Evolutionary conservation across 2,888 invertebrate species (phyloP).

Genomic region (Oscheius sp.): DNA sequence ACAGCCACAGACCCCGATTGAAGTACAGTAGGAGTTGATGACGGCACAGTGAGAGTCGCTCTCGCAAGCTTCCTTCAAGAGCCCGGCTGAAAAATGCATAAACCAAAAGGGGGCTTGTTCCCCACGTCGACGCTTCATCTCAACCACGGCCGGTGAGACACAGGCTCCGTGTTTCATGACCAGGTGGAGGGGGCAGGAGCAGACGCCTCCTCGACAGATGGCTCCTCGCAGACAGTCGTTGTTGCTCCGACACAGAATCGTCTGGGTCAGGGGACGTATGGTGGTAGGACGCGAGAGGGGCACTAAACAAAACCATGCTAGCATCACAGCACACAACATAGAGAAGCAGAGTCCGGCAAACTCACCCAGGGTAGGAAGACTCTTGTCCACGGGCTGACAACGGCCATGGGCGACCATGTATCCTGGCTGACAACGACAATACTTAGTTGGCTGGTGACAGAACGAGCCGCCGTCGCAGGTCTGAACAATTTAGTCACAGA

Average conservation of each 20-base stretch:
- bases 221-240: conserved; percentile 45
- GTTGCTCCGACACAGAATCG: conserved; percentile 17
- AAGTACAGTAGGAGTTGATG: conserved; percentile 50
- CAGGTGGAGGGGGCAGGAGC: conserved; percentile 50
- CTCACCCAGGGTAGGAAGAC: conserved; percentile 26
- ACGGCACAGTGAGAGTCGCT: conserved; percentile 50
- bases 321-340: conserved; percentile 19
- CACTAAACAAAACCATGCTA: conserved; percentile 32
- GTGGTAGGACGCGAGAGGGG: conserved; percentile 24
- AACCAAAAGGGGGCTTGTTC: neutral
- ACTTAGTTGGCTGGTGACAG: conserved; percentile 38
- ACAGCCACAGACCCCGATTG: conserved; percentile 55
- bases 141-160: neutral
- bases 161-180: conserved; percentile 44
- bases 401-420: conserved; percentile 10
- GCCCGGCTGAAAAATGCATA: conserved; percentile 44
- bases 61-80: conserved; percentile 54
- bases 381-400: conserved; percentile 14
- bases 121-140: conserved; percentile 25
- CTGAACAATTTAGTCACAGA: neutral
- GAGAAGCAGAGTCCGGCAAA: neutral
- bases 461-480: conserved; percentile 46
- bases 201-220: conserved; percentile 43
- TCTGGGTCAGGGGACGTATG: conserved; percentile 1
- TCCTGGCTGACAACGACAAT: conserved; percentile 39